Evolutionary conservation across 1,140 invertebrate species (phyloP), one percentile per base, ranked within the genome.

Genomic region (Bemisia tabaci): DNA sequence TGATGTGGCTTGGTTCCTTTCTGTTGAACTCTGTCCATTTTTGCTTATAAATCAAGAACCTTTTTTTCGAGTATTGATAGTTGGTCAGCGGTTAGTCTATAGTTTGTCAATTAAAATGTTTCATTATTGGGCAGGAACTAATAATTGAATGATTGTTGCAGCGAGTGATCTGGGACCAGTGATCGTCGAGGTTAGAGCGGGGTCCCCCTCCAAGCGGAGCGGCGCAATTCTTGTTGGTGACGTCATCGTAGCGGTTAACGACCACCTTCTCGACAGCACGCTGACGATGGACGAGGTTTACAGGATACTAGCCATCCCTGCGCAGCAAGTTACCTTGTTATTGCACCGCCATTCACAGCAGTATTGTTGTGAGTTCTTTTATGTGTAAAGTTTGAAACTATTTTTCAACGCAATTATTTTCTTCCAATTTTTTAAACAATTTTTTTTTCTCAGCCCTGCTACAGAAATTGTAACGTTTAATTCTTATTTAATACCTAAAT

Each of bases 191-290:
- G 89, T 97, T 1, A 86, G 89, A 64, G 85, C 87, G 62, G 95
- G 94, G 5, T 96, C 93, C 26, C 85, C 93, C 0, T 92, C 94
- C 0, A 91, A 97, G 77, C 84, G 94, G 66, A 90, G 87, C 22
- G 94, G 94, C 0, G 91, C 92, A 9, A 79, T 97, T 26, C 84
- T 91, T 59, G 80, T 89, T 0, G 93, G 94, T 0, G 94, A 97
- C 75, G 85, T 88, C 25, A 78, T 97, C 0, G 75, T 97, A 5
- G 91, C 92, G 0, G 94, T 97, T 66, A 91, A 96, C 75, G 87
- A 89, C 65, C 86, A 88, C 80, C 64, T 60, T 1, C 23, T 70
- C 1, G 61, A 59, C 2, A 65, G 67, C n/a, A n/a, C n/a, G n/a
- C 67, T 68, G 17, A 65, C 62, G 12, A 22, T 65, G 24, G 68